Conservation (phyloP, 2,888 invertebrate genomes). For the Eristalis intricaria region DNA sequence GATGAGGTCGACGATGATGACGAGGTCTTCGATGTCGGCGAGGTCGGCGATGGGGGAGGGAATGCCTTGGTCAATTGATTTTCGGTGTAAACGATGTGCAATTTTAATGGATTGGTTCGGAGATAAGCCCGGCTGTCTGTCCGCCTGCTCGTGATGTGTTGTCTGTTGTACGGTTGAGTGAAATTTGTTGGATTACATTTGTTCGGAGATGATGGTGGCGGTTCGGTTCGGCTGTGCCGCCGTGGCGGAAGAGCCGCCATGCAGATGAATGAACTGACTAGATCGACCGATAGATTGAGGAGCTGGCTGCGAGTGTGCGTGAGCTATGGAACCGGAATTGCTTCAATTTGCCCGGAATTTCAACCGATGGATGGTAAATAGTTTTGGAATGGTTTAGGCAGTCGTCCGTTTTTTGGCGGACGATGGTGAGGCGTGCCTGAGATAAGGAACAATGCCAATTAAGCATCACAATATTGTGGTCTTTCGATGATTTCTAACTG, state of each 20-base stretch:
- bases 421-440: too few species aligned
- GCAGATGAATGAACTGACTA: constrained; percentile 45
- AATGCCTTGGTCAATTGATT: constrained; percentile 81
- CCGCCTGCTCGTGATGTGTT: constrained; percentile 46
- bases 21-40: neutral
- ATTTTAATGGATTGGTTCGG: constrained; percentile 81
- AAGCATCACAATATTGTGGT: too few species aligned
- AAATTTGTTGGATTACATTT: constrained; percentile 72
- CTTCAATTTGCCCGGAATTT: neutral
- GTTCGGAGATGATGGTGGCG: constrained; percentile 34
- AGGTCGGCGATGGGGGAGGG: constrained; percentile 17
- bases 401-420: neutral
- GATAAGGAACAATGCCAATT: too few species aligned
- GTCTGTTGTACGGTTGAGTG: constrained; percentile 69
- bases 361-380: neutral
- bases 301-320: constrained; percentile 6
- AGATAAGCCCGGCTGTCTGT: constrained; percentile 76
- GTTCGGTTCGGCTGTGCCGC: constrained; percentile 43
- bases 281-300: constrained; percentile 62
- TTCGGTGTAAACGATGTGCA: constrained; percentile 82
- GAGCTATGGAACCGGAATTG: constrained; percentile 60
- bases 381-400: neutral
- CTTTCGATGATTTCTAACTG: too few species aligned
- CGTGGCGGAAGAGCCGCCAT: constrained; percentile 2
- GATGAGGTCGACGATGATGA: neutral